These are phyloP conservation scores for Lontra canadensis DNA, from an alignment of 2,113 vertebrate species.

Conservation along the genomic window DNA sequence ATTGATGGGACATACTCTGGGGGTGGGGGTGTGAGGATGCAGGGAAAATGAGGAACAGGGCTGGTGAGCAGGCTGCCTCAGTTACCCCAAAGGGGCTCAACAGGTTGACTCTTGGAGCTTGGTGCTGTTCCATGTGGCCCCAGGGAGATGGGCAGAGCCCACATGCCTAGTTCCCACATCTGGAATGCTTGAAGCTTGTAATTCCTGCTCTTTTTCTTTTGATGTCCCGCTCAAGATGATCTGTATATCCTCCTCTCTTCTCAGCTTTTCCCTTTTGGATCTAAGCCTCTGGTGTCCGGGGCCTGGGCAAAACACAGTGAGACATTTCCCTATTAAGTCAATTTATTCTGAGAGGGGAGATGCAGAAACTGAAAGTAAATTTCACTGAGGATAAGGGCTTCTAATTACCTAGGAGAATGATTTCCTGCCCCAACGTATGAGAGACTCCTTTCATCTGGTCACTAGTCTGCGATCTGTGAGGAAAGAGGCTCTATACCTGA, in stretches of 20 bases:
- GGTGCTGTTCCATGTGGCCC: background rate
- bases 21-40: background rate
- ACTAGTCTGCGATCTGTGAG: background rate
- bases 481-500: background rate
- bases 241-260: background rate
- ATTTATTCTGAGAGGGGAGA: conserved; percentile 27
- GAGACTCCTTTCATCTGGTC: background rate
- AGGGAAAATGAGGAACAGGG: background rate
- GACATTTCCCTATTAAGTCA: background rate
- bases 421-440: background rate
- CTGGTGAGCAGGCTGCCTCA: background rate
- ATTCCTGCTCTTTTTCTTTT: conserved; percentile 8
- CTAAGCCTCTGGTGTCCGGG: background rate
- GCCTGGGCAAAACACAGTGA: background rate
- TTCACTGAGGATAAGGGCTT: conserved; percentile 27
- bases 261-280: background rate
- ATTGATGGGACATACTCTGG: background rate
- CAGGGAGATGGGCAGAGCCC: background rate
- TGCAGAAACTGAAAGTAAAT: conserved; percentile 26
- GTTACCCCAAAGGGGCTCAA: background rate
- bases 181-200: background rate
- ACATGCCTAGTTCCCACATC: background rate
- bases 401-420: conserved; percentile 32
- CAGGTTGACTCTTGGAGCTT: background rate
- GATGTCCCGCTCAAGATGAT: background rate